Conservation (phyloP, 2,888 invertebrate species). For the Noctua fimbriata region DNA sequence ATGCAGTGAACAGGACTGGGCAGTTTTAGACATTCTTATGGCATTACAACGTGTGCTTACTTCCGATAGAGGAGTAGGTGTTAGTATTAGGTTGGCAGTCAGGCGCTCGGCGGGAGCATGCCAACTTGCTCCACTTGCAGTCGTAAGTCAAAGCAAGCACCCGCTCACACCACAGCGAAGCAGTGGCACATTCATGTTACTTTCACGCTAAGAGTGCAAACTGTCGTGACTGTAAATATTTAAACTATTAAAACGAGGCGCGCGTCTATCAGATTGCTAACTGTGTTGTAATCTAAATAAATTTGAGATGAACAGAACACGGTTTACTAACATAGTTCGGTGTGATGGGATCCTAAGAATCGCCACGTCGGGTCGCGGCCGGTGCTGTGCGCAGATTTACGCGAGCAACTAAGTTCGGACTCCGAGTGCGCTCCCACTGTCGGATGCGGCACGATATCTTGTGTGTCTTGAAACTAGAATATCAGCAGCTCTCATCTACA, state of each 20-base stretch:
- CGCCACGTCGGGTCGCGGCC: constrained; percentile 9
- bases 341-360: constrained; percentile 2
- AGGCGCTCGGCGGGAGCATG: neutral
- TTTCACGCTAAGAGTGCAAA: neutral
- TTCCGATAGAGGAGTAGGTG: neutral
- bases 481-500: neutral
- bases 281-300: neutral
- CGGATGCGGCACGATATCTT: neutral
- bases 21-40: no score
- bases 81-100: neutral
- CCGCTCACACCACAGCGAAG: neutral
- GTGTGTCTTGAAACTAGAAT: neutral
- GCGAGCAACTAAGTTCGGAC: constrained; percentile 58
- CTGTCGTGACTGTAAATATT: neutral
- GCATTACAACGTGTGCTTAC: neutral
- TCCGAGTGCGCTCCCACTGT: constrained; percentile 17
- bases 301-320: neutral
- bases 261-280: no score
- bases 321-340: neutral
- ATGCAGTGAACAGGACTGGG: no score
- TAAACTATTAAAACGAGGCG: neutral
- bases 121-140: neutral
- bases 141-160: neutral
- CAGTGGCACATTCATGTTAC: neutral
- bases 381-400: constrained; percentile 57